Evolutionary conservation across 2,888 invertebrate species (phyloP).

Genomic region (Oscheius onirici): DNA sequence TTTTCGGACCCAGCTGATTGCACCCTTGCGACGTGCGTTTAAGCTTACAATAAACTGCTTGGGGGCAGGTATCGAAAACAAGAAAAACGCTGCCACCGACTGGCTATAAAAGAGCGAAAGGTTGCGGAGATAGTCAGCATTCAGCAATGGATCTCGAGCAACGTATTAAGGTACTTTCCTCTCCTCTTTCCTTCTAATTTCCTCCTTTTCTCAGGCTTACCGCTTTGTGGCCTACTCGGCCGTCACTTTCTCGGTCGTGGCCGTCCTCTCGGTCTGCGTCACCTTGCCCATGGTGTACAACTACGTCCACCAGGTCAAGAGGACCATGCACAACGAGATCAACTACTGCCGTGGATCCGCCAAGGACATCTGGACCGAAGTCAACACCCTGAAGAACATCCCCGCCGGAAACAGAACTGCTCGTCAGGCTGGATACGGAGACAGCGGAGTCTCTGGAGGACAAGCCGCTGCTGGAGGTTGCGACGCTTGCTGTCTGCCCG

Average conservation of each 20-base stretch:
- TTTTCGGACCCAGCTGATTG: too few species aligned
- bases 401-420: constrained; percentile 36
- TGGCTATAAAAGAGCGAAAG: not conserved
- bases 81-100: constrained; percentile 13
- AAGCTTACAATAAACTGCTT: constrained; percentile 7
- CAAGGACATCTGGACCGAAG: constrained; percentile 33
- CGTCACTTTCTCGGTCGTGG: constrained; percentile 30
- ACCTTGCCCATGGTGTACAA: constrained; percentile 31
- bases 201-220: constrained; percentile 26
- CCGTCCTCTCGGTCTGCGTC: constrained; percentile 30
- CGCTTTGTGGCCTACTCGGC: constrained; percentile 31
- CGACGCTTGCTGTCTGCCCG: constrained; percentile 65
- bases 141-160: constrained; percentile 27
- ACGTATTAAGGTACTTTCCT: constrained; percentile 19
- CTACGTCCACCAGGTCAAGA: constrained; percentile 55
- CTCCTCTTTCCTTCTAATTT: not conserved
- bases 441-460: constrained; percentile 31
- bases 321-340: constrained; percentile 68
- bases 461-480: constrained; percentile 56
- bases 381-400: constrained; percentile 28
- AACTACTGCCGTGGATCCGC: constrained; percentile 56
- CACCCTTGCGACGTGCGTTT: too few species aligned
- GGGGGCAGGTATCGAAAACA: constrained; percentile 18
- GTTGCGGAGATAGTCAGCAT: not conserved
- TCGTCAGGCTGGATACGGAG: constrained; percentile 39